A percentile compares a stretch with the other conserved stretches of the same genome.
These are phyloP conservation scores for Drosophila orosa DNA, from an alignment of 1,140 invertebrate species.

Conservation along the genomic window DNA sequence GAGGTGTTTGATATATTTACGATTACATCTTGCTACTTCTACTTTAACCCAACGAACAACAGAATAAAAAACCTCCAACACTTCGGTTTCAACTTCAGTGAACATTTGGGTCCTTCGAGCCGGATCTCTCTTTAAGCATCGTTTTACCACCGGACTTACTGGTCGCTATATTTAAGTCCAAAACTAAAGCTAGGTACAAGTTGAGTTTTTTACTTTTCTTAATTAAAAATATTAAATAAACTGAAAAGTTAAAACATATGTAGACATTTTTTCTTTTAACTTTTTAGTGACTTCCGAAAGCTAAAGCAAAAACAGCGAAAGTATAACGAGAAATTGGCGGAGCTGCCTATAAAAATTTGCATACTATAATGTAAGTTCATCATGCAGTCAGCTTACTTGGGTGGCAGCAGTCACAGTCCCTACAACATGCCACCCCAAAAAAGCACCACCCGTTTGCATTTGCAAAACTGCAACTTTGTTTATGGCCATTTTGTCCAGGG, in stretches of 20 bases:
- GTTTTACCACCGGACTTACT: no score
- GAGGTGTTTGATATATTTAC: no score
- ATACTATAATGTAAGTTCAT: constrained; percentile 12
- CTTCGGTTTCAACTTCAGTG: no score
- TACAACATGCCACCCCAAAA: not conserved
- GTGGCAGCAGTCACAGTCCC: constrained; percentile 4
- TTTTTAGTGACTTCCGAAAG: not conserved
- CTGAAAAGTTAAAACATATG: not conserved
- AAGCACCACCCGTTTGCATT: constrained; percentile 9
- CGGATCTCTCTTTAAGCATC: no score
- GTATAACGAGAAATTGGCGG: not conserved
- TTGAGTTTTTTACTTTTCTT: no score
- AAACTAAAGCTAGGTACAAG: no score
- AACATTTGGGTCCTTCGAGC: no score
- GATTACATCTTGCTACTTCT: no score
- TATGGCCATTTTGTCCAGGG: constrained; percentile 40
- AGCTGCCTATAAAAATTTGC: constrained; percentile 23
- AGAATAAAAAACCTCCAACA: no score
- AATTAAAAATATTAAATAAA: no score
- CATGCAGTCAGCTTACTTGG: constrained; percentile 14
- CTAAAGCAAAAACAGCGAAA: not conserved
- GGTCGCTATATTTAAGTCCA: no score
- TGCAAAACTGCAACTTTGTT: constrained; percentile 61
- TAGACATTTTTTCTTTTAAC: not conserved
- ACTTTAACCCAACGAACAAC: no score